Base-by-base conservation (phyloP, 2,888 invertebrate species). In the Gandaritis pyraliata region DNA sequence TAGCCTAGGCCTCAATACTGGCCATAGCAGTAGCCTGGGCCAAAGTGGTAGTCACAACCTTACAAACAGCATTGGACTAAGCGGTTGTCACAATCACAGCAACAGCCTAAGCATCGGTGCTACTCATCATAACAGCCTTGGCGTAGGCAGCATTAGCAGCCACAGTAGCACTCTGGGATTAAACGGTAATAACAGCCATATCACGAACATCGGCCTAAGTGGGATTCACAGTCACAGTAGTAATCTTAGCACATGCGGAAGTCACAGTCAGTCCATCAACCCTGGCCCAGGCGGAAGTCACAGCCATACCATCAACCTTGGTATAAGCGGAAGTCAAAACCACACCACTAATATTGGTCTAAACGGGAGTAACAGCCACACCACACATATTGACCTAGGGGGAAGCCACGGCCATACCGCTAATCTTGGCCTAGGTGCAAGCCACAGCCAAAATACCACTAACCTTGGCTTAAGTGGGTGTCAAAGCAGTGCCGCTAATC, bases 201-300 rank as follows among this genome's bases (percentile, higher is more conserved):
- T 39, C 49, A 39, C 46, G 30, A 70, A 71, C 18, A 65, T 69
- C 39, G 46, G 45, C 12, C 10, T 50, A 45, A 23, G 54, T 7
- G 55, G 58, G 2, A 69, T 63, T 36, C 63, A 58, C 50, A 55
- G 50, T 23, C 58, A 58, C 51, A 63, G 11, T 43, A 33, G 10
- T 36, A 58, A 57, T 15, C 30, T 41, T 36, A 52, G 47, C 8
- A 8, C 53, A 13, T 38, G 52, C 7, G 52, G 36, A 15, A 45
- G 2, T 38, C 56, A 56, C 18, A 57, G 23, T 36, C 61, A 58
- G 10, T 50, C 11, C 18, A 45, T 6, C 23, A 52, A 41, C 13
- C 29, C 13, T 45, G 46, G 51, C 8, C 10, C 51, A 23, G 38
- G 13, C 18, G 55, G 61, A 5, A 49, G 43, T 52, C 56, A 56